Evolutionary conservation across 1,140 invertebrate species (phyloP).

Genomic region (Bradynema listronoti): DNA sequence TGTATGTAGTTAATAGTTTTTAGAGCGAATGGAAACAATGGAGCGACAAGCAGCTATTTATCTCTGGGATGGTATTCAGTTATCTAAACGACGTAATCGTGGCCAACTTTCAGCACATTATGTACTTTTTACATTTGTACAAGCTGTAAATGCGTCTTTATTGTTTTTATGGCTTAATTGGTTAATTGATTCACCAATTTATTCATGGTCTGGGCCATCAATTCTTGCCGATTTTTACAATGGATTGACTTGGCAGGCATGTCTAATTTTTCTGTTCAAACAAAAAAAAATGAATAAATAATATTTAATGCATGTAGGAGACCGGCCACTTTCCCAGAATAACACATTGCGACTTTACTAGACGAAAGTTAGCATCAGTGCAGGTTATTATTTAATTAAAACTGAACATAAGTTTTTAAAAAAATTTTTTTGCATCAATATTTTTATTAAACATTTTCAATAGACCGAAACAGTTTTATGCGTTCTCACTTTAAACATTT

Average conservation of each 20-base stretch:
- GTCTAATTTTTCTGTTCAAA: conserved; percentile 12
- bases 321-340: conserved; percentile 57
- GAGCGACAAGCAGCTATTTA: conserved; percentile 49
- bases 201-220: conserved; percentile 43
- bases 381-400: conserved; percentile 20
- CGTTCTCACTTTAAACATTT: conserved; percentile 59
- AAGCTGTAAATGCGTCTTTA: conserved; percentile 43
- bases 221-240: conserved; percentile 46
- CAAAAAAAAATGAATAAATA: too few species aligned
- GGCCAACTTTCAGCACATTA: conserved; percentile 47
- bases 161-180: conserved; percentile 49
- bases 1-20: too few species aligned
- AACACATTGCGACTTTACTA: conserved; percentile 55
- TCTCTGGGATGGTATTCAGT: conserved; percentile 53
- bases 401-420: conserved; percentile 9
- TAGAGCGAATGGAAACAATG: conserved; percentile 45
- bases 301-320: too few species aligned
- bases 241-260: conserved; percentile 50
- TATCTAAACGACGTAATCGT: conserved; percentile 41
- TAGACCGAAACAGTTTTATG: conserved; percentile 59
- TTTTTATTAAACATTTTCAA: neutral
- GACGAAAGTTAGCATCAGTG: conserved; percentile 34
- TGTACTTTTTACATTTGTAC: conserved; percentile 46
- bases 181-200: conserved; percentile 48
- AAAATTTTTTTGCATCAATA: neutral